Conservation (phyloP, 2,888 invertebrate genomes). For the Hymenopus coronatus region DNA sequence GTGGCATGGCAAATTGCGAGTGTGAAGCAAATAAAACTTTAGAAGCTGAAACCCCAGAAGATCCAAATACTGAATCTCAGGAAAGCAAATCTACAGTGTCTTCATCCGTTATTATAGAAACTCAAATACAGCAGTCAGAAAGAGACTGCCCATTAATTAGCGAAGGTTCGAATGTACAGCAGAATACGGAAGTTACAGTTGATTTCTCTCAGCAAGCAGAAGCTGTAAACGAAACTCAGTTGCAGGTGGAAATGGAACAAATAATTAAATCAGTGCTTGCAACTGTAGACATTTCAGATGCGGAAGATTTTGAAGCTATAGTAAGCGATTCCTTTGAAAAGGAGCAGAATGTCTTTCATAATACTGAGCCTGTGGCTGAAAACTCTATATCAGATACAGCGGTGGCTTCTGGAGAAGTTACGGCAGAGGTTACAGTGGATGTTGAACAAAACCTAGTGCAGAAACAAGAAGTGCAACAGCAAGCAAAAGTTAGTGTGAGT, state of each 20-base stretch:
- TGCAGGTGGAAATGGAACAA: background rate
- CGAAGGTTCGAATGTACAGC: background rate
- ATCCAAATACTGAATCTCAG: background rate
- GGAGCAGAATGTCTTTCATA: background rate
- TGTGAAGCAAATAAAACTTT: no score
- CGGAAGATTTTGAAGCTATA: background rate
- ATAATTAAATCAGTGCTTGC: background rate
- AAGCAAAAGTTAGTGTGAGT: background rate
- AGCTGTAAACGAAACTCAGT: background rate
- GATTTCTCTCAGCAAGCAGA: background rate
- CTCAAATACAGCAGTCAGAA: no score
- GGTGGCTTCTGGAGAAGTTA: background rate
- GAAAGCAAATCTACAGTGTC: background rate
- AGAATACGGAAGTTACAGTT: background rate
- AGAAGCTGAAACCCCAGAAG: background rate
- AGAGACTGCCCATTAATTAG: background rate
- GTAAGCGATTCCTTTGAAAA: background rate
- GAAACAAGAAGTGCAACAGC: background rate
- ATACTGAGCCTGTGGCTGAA: background rate
- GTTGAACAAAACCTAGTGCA: background rate
- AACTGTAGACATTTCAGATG: background rate
- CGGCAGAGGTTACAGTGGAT: background rate
- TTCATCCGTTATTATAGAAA: background rate
- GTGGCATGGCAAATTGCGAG: no score
- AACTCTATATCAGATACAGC: background rate